Evolutionary conservation across 2,888 invertebrate genomes (phyloP).

Genomic region (Orchesella flavescens): DNA sequence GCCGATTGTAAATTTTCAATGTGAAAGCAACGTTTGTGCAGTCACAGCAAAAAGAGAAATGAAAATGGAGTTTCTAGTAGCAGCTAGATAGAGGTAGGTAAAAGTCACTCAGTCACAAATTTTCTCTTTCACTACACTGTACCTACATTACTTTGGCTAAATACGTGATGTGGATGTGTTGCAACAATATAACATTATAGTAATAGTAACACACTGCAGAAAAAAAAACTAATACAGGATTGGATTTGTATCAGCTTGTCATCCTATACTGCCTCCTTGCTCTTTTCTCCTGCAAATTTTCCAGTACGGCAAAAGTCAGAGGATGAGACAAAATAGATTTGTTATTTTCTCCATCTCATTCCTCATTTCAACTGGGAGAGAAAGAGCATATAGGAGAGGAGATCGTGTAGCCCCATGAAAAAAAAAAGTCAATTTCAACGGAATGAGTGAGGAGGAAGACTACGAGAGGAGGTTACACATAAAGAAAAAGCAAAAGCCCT

Average conservation of each 20-base stretch:
- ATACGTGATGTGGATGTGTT: too few species aligned
- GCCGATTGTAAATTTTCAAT: conserved; percentile 23
- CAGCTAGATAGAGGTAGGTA: not conserved
- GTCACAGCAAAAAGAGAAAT: not conserved
- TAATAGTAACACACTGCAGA: too few species aligned
- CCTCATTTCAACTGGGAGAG: conserved; percentile 1
- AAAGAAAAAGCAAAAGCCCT: not conserved
- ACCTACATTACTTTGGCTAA: too few species aligned
- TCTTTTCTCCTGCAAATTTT: too few species aligned
- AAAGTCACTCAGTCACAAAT: too few species aligned
- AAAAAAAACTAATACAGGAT: too few species aligned
- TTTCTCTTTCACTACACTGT: too few species aligned
- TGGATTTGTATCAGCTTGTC: too few species aligned
- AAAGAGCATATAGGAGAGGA: too few species aligned
- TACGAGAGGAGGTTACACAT: not conserved
- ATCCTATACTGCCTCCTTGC: too few species aligned
- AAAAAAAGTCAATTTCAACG: conserved; percentile 27
- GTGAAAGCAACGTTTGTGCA: not conserved
- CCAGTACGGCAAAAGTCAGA: too few species aligned
- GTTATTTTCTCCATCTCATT: not conserved
- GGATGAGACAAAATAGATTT: conserved; percentile 15
- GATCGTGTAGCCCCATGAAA: not conserved
- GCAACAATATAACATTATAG: too few species aligned
- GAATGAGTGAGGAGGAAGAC: not conserved
- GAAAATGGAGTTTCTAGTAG: not conserved